phyloP scores from a whole-genome alignment of 2,113 vertebrate genomes.

The Castor canadensis region DNA sequence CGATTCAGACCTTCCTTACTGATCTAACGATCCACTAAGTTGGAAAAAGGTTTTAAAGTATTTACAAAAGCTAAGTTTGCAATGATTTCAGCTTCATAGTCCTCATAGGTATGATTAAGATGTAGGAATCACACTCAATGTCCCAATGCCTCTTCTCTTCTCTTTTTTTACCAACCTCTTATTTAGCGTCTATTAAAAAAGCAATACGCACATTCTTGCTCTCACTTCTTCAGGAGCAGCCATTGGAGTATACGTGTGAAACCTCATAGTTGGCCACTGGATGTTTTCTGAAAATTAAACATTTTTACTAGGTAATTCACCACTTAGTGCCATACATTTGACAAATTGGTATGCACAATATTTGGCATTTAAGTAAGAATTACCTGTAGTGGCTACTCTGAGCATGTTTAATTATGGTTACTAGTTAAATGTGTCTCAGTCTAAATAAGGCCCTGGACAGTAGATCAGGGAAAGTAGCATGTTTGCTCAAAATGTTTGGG shows the following conservation, averaged over 20 bases:
- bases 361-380: background rate
- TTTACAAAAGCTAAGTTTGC: slow-evolving; percentile 1
- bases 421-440: slow-evolving; percentile 14
- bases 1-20: background rate
- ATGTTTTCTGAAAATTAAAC: slow-evolving; percentile 29
- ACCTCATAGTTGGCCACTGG: background rate
- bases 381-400: background rate
- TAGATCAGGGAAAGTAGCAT: background rate
- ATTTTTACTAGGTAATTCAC: background rate
- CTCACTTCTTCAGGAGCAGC: background rate
- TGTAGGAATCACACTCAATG: background rate
- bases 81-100: background rate
- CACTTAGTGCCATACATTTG: background rate
- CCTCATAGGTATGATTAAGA: background rate
- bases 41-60: background rate
- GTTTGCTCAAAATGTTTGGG: background rate
- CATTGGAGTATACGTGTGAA: background rate
- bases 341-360: background rate
- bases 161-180: background rate
- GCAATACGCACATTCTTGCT: background rate
- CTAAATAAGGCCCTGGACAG: background rate
- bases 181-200: background rate
- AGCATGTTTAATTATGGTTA: background rate
- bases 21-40: background rate
- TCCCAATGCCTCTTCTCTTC: background rate